These are phyloP conservation scores for Ageneiosus marmoratus DNA, from an alignment of 2,113 vertebrate species.

Conservation along the genomic window DNA sequence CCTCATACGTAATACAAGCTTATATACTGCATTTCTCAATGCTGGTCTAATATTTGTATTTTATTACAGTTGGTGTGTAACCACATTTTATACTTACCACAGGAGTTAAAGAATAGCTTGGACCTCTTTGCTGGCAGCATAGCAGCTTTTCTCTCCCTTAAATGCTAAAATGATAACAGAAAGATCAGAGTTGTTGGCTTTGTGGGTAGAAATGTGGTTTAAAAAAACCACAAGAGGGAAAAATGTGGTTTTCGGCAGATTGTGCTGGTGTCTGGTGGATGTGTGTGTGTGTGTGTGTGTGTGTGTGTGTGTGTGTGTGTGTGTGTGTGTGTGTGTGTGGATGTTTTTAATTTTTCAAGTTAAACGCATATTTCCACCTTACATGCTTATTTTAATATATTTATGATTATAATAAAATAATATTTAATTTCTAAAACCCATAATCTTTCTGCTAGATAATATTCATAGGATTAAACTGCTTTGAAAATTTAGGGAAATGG, in stretches of 20 bases:
- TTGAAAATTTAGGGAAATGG: background rate
- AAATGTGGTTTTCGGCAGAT: slow-evolving; percentile 3
- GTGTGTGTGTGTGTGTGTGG: background rate
- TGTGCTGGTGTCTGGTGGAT: background rate
- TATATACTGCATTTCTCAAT: background rate
- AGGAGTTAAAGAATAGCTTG: background rate
- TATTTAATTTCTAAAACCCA: background rate
- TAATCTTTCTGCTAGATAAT: background rate
- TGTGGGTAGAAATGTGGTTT: background rate
- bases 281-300: background rate
- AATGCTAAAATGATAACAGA: slow-evolving; percentile 13
- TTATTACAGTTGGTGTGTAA: background rate
- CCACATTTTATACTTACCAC: slow-evolving; percentile 5
- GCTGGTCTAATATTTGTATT: background rate
- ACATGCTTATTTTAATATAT: background rate
- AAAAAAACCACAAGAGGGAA: slow-evolving; percentile 5
- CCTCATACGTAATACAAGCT: background rate
- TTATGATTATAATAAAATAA: background rate
- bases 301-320: background rate
- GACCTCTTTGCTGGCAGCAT: background rate
- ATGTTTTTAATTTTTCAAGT: background rate
- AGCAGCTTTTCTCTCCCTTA: background rate
- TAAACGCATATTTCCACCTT: background rate
- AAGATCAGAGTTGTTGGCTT: slow-evolving; percentile 20
- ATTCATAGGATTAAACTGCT: background rate